phyloP scores from a whole-genome alignment of 2,797 vertebrate genomes.

The Peromyscus nudipes region DNA sequence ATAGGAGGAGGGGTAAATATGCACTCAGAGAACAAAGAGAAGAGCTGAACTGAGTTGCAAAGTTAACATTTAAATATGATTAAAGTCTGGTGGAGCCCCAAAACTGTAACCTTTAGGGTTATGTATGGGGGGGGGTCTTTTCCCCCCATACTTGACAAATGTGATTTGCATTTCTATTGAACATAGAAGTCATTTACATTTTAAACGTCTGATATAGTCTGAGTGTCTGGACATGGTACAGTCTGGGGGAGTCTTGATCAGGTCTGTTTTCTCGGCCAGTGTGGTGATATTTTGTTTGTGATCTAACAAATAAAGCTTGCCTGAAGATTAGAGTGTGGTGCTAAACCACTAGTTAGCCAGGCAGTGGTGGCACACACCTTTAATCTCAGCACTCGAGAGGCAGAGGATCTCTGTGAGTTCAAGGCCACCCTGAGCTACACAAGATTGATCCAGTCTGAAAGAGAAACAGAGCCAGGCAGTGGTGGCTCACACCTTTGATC shows the following conservation, averaged over 20 bases:
- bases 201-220: conserved; percentile 12
- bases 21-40: neutral
- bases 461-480: too few relatives aligned
- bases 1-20: neutral
- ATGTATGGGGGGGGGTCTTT: neutral
- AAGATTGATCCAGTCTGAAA: too few relatives aligned
- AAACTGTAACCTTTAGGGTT: conserved; percentile 9
- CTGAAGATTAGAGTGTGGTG: too few relatives aligned
- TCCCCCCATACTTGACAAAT: neutral
- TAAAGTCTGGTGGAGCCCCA: neutral
- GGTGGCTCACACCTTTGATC: too few relatives aligned
- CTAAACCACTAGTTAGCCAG: too few relatives aligned
- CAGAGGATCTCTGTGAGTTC: too few relatives aligned
- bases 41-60: neutral
- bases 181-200: conserved; percentile 62
- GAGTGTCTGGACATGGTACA: neutral
- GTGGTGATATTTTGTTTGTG: too few relatives aligned
- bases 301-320: too few relatives aligned
- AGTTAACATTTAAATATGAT: neutral
- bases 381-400: too few relatives aligned
- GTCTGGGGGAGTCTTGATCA: neutral
- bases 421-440: too few relatives aligned
- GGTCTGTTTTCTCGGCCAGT: neutral
- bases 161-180: conserved; percentile 66
- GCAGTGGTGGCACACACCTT: too few relatives aligned